Conservation (phyloP, 2,888 invertebrate genomes). For the Acholoe squamosa region DNA sequence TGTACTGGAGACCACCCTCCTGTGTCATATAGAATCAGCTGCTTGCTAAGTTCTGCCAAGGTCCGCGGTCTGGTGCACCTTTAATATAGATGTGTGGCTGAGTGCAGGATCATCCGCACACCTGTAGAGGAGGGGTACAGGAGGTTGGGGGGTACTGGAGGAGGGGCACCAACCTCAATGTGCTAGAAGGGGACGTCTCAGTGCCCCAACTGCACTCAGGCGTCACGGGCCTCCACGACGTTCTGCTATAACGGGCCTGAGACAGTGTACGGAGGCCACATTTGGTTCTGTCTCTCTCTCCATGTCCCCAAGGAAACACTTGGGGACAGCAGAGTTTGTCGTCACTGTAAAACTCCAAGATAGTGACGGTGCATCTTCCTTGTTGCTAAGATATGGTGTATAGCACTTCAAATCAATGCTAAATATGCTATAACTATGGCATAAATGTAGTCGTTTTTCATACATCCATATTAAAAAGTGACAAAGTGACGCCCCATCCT, state of each 20-base stretch:
- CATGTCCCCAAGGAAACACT: neutral
- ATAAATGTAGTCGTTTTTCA: too few species aligned
- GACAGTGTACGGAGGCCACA: neutral
- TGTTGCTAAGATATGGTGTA: too few species aligned
- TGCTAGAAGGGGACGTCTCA: neutral
- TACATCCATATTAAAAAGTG: too few species aligned
- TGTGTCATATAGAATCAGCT: too few species aligned
- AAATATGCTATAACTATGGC: too few species aligned
- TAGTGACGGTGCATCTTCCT: too few species aligned
- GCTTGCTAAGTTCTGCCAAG: neutral
- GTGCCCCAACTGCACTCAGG: neutral
- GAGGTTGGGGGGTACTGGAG: neutral
- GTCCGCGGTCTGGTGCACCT: neutral
- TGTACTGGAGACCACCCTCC: too few species aligned
- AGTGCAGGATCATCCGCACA: neutral
- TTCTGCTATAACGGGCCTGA: slow-evolving; percentile 7
- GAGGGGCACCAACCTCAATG: neutral
- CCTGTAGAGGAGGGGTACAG: neutral
- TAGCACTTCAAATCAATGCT: too few species aligned
- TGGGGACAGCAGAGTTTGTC: neutral
- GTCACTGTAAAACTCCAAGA: neutral
- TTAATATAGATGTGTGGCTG: neutral
- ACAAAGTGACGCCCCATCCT: too few species aligned
- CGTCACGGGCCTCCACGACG: neutral
- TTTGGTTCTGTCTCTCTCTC: too few species aligned